Conservation (phyloP, 2,888 invertebrate species). For the Drosophila niveifrons region DNA sequence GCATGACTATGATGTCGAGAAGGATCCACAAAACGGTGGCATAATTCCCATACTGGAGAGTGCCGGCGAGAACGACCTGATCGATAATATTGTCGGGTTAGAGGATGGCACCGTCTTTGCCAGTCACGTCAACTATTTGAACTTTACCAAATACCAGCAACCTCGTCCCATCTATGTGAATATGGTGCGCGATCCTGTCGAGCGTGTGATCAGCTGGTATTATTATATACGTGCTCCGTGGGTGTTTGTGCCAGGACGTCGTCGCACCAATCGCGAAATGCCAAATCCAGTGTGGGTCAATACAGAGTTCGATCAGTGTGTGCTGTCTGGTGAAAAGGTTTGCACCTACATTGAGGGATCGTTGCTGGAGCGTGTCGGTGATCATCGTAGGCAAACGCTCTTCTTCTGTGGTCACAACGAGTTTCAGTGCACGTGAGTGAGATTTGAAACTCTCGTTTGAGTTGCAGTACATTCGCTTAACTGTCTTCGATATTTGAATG, state of each 20-base stretch:
- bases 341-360: slow-evolving; percentile 93
- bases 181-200: slow-evolving; percentile 95
- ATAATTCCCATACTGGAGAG: slow-evolving; percentile 64
- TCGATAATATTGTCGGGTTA: slow-evolving; percentile 77
- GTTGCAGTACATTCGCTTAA: background rate
- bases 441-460: background rate
- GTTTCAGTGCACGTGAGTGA: slow-evolving; percentile 89
- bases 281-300: slow-evolving; percentile 95
- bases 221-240: slow-evolving; percentile 95
- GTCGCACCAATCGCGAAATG: slow-evolving; percentile 86
- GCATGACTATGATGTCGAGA: slow-evolving; percentile 75
- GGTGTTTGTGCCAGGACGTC: slow-evolving; percentile 94
- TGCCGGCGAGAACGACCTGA: slow-evolving; percentile 67
- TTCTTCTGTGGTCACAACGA: slow-evolving; percentile 96
- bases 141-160: slow-evolving; percentile 87
- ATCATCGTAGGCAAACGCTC: slow-evolving; percentile 93
- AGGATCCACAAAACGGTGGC: slow-evolving; percentile 80
- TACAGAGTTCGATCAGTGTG: slow-evolving; percentile 95
- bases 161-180: slow-evolving; percentile 95
- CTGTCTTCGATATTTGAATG: background rate
- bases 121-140: slow-evolving; percentile 83
- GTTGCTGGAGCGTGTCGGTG: slow-evolving; percentile 92
- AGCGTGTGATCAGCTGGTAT: slow-evolving; percentile 96
- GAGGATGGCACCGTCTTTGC: slow-evolving; percentile 78
- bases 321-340: slow-evolving; percentile 91